Evolutionary conservation across 1,140 invertebrate species (phyloP).

Genomic region (Eurytemora carolleeae): DNA sequence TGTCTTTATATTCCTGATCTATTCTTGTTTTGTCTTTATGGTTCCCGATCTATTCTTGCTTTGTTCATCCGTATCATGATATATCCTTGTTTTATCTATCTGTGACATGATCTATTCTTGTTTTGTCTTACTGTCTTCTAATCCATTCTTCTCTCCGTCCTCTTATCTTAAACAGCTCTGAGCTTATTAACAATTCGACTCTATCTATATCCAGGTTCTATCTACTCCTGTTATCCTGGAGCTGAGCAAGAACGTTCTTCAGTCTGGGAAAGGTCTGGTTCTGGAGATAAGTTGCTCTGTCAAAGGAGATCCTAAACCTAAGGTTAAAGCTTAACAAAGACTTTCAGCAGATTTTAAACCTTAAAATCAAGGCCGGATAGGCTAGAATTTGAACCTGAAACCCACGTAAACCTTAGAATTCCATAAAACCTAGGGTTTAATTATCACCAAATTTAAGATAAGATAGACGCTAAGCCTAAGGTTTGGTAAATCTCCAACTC

Average conservation of each 20-base stretch:
- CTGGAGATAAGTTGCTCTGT: background rate
- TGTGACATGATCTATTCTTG: background rate
- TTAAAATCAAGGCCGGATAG: background rate
- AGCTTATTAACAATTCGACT: background rate
- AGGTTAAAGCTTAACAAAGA: background rate
- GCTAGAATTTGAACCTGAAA: background rate
- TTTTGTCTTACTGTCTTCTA: background rate
- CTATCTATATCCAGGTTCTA: background rate
- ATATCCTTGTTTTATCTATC: background rate
- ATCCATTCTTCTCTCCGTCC: background rate
- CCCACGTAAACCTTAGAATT: background rate
- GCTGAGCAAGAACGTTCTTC: background rate
- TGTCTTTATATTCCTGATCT: too few species aligned
- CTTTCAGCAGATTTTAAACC: too few species aligned
- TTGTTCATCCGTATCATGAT: background rate
- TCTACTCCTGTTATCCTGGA: background rate
- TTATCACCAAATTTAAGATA: background rate
- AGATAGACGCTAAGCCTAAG: background rate
- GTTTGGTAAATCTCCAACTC: background rate
- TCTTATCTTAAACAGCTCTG: background rate
- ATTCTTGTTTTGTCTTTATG: too few species aligned
- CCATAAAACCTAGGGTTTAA: background rate
- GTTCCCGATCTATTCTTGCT: background rate
- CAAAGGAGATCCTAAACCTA: background rate
- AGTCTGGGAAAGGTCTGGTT: background rate